Evolutionary conservation across 2,888 invertebrate species (phyloP), one percentile per base, ranked within the genome.

Genomic region (Drosophila mayaguana): DNA sequence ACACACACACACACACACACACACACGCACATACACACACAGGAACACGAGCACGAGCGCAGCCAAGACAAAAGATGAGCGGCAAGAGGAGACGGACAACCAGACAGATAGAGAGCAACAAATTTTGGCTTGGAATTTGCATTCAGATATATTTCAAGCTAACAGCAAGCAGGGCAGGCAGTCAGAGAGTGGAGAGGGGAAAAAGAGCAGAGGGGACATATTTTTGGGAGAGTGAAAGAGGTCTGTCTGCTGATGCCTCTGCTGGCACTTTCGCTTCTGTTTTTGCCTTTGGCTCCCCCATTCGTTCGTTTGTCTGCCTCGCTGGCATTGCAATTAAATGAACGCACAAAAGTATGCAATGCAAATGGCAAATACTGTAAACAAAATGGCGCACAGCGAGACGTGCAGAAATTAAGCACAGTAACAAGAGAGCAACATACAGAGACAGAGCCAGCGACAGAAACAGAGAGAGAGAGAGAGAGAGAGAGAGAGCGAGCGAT

Each of bases 311-410:
- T 51, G 51, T 46, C 43, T 66, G 51, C 51, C 50, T 57, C 65
- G 56, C 62, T 66, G 72, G 59, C 62, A 61, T 64, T 77, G 87
- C 83, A 83, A 86, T 85, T 86, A 86, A 83, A 73, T 78, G 73
- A 66, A 78, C 72, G 78, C 75, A 75, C 78, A 83, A 80, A 78
- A 83, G 78, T 75, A 83, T 86, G 84, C 87, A 71, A 81, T 75
- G 83, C 57, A 63, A 84, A 81, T 74, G 63, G 65, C 43, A 65
- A 62, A 55, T 40, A 11, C 34, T 45, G 45, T 54, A 63, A 71
- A 63, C 43, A 63, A 60, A 70, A 65, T 34, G 43, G 45, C 50
- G 45, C 48, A 68, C 40, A 53, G 40, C 38, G 53, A 65, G 46
- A n/a, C 54, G 45, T 46, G 20, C 43, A 51, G 25, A 51, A 40